These are phyloP conservation scores for Rallus limicola DNA, from an alignment of 2,113 vertebrate species.

Conservation along the genomic window DNA sequence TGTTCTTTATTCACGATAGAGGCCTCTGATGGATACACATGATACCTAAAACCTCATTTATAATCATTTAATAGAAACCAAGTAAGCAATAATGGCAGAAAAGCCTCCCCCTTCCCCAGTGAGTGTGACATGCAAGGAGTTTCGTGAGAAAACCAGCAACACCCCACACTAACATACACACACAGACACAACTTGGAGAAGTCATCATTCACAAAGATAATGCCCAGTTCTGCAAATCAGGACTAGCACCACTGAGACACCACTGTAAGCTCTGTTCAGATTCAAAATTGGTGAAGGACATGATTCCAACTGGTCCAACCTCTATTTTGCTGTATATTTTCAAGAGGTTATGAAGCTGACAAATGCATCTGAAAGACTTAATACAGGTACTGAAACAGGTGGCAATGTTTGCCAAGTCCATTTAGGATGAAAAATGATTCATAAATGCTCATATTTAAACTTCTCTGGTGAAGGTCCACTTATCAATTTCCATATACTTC, in stretches of 20 bases:
- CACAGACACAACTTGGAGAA: not conserved
- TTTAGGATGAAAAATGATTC: not conserved
- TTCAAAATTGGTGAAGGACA: not conserved
- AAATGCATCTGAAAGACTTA: not conserved
- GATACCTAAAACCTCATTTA: not conserved
- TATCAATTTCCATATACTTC: not conserved
- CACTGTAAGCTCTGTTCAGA: not conserved
- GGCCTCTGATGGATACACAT: not conserved
- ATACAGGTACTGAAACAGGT: not conserved
- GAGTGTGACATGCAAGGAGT: not conserved
- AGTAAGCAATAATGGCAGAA: not conserved
- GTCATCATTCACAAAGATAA: not conserved
- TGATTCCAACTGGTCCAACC: not conserved
- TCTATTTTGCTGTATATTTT: not conserved
- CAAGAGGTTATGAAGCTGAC: not conserved
- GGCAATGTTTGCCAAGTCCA: constrained; percentile 16
- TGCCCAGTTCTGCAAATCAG: not conserved
- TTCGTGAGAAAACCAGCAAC: not conserved
- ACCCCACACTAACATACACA: not conserved
- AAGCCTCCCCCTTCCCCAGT: not conserved
- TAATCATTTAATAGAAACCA: not conserved
- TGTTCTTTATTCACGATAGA: not conserved
- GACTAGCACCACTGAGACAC: not conserved
- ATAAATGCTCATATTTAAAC: not conserved
- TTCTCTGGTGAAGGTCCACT: not conserved